Percentiles rank a stretch among this genome's conserved stretches.
Evolutionary conservation across 2,797 vertebrate species (phyloP).

Genomic region (Trichosurus vulpecula): DNA sequence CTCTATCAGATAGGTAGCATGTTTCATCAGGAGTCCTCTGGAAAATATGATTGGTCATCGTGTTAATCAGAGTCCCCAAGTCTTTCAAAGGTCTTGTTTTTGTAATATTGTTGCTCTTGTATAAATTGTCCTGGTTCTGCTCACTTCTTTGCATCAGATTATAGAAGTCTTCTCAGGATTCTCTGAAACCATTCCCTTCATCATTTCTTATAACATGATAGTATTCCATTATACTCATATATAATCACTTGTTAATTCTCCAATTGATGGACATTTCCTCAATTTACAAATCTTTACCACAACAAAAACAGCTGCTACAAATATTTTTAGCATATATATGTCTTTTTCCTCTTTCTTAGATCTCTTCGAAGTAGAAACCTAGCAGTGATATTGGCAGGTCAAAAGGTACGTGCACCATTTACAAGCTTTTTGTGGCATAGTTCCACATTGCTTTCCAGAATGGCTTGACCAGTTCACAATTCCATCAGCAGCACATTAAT

Average conservation of each 20-base stretch:
- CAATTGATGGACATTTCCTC: neutral
- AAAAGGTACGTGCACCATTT: neutral
- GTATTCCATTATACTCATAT: neutral
- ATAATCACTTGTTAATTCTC: neutral
- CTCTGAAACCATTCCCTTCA: neutral
- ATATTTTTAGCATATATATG: neutral
- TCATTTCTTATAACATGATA: neutral
- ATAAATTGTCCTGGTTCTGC: neutral
- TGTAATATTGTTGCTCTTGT: neutral
- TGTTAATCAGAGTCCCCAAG: neutral
- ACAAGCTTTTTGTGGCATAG: neutral
- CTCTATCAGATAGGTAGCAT: neutral
- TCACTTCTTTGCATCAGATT: neutral
- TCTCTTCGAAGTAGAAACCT: neutral
- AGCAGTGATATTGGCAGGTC: neutral
- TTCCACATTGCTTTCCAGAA: neutral
- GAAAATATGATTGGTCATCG: neutral
- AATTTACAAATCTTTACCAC: neutral
- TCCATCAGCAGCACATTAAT: neutral
- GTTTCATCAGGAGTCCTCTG: neutral
- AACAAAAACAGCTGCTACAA: neutral
- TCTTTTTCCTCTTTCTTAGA: neutral
- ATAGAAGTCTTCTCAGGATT: neutral
- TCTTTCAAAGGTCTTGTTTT: neutral
- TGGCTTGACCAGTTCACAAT: neutral